Evolutionary conservation across 2,797 vertebrate genomes (phyloP), one percentile per base, ranked within the genome.

Genomic region (Chelonia mydas): DNA sequence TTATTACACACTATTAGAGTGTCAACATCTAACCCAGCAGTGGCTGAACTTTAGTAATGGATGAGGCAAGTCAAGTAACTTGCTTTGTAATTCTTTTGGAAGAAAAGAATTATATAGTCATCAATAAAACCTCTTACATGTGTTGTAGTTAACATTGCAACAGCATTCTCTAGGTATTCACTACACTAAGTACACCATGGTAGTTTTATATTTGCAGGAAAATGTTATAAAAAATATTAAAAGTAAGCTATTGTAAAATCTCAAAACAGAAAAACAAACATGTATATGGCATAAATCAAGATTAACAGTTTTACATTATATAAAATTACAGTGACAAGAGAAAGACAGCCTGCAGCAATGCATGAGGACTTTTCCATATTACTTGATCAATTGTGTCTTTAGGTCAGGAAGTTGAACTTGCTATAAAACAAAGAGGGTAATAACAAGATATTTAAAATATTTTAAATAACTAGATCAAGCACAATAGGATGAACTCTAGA

Each of bases 61-160:
- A 65, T n/a, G 65, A 87, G 47, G 72, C 2, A 72, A 82, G 6
- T 2, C 41, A 7, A 45, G 72, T 77, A 74, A n/a, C 59, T 45
- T 53, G 5, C 37, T 55, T 82, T 50, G 28, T 6, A 81, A 87
- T 1, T 1, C 2, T 68, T 27, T n/a, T 3, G 27, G 49, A 88
- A 85, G 28, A 92, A 88, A 78, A 0, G 0, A 2, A 3, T 53
- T 53, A 5, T 7, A 65, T 2, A 76, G 33, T 5, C 23, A 83
- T 11, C 23, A 87, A 1, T 6, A 92, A 84, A 23, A 50, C 25
- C 27, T 55, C 87, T 65, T 49, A 7, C 1, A 89, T 84, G 28
- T 33, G 3, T 47, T 11, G 8, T 1, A 61, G 28, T 33, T 77
- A 76, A 53, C 15, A 21, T 45, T 54, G 57, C 79, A 89, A 33